These are phyloP conservation scores for Pseudomyrmex pallidus DNA, from an alignment of 1,140 invertebrate species.

Conservation along the genomic window DNA sequence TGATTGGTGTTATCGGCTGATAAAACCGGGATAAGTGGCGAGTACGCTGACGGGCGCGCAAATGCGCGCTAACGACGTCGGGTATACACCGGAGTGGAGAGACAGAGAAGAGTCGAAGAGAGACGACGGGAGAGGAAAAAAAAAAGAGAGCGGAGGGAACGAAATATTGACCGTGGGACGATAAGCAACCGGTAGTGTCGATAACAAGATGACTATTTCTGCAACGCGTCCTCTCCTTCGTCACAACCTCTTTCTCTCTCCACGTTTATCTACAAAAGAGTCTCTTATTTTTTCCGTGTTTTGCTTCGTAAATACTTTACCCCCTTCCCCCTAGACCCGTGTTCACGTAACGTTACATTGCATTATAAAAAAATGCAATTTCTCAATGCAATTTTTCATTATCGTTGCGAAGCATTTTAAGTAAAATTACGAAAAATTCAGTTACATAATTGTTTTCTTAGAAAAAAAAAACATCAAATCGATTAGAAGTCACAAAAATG, in stretches of 20 bases:
- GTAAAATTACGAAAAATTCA: too few species aligned
- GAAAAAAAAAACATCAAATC: too few species aligned
- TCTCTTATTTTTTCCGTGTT: background rate
- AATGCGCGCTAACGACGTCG: conserved; percentile 58
- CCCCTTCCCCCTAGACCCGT: background rate
- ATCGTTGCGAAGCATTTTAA: too few species aligned
- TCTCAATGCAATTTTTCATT: too few species aligned
- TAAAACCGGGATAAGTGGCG: conserved; percentile 67
- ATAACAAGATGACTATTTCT: conserved; percentile 70
- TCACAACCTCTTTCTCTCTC: background rate
- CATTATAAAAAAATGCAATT: background rate
- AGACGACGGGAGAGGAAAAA: conserved; percentile 6
- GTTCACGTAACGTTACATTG: background rate
- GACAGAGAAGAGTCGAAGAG: conserved; percentile 6
- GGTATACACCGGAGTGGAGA: conserved; percentile 33
- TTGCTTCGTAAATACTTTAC: conserved; percentile 13
- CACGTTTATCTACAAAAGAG: conserved; percentile 23
- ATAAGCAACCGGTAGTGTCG: conserved; percentile 68
- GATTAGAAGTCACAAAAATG: too few species aligned
- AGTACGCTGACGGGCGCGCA: conserved; percentile 10
- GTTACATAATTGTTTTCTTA: too few species aligned
- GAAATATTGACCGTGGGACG: conserved; percentile 72
- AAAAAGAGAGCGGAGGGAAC: conserved; percentile 37
- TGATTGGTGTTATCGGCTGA: conserved; percentile 70
- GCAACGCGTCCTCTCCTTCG: conserved; percentile 18